phyloP scores from a whole-genome alignment of 2,888 invertebrate species.

The Cheilosia grossa region DNA sequence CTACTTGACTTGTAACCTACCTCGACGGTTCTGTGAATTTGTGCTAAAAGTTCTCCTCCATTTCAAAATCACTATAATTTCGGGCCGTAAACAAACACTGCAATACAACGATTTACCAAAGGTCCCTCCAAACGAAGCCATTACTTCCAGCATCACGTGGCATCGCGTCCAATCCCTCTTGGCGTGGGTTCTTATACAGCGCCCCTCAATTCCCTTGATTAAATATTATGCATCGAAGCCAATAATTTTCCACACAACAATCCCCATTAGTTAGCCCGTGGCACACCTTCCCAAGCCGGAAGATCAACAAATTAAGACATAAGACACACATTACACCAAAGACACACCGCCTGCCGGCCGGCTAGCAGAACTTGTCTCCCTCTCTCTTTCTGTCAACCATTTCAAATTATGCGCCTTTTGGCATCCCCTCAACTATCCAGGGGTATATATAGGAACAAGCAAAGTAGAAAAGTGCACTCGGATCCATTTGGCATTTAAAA shows the following conservation, averaged over 20 bases:
- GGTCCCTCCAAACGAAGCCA: constrained; percentile 5
- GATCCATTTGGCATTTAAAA: constrained; percentile 33
- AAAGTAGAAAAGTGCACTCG: background rate
- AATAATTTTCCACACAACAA: constrained; percentile 60
- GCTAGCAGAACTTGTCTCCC: background rate
- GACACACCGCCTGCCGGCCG: background rate
- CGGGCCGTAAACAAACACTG: background rate
- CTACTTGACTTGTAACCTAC: too few relatives aligned
- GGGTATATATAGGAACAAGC: background rate
- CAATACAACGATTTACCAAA: background rate
- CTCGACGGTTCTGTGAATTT: too few relatives aligned
- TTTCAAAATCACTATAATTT: constrained; percentile 2
- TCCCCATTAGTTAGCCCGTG: constrained; percentile 61
- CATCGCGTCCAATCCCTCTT: background rate
- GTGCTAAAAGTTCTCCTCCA: background rate
- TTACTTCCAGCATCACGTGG: background rate
- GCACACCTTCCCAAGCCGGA: constrained; percentile 68
- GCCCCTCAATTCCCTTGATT: constrained; percentile 32
- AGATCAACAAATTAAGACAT: constrained; percentile 74
- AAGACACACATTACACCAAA: constrained; percentile 36
- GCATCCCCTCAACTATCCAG: constrained; percentile 5
- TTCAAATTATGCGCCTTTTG: constrained; percentile 32
- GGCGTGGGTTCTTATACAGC: constrained; percentile 37
- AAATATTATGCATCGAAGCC: constrained; percentile 61
- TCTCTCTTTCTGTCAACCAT: constrained; percentile 44